phyloP scores from a whole-genome alignment of 2,113 vertebrate genomes.

The Hemiscyllium ocellatum region DNA sequence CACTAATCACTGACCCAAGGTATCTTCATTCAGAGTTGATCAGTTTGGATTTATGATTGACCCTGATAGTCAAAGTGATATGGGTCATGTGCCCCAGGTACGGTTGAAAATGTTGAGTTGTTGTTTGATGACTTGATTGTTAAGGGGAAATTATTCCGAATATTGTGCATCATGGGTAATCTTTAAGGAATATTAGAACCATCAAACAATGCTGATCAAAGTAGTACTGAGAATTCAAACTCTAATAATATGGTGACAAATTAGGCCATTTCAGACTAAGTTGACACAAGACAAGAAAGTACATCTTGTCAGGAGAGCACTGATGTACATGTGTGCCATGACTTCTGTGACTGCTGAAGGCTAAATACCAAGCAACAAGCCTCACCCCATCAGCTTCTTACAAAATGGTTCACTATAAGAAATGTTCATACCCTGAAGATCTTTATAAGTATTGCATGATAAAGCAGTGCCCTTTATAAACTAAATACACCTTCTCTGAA shows the following conservation, averaged over 20 bases:
- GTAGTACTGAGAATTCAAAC: neutral
- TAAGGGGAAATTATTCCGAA: neutral
- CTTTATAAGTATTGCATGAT: neutral
- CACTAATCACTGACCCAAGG: no score
- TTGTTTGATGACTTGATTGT: neutral
- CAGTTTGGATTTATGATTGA: neutral
- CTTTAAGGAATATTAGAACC: neutral
- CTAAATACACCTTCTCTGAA: neutral
- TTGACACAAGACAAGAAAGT: neutral
- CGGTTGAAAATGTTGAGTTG: neutral
- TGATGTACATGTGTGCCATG: neutral
- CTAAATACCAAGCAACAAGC: constrained; percentile 17
- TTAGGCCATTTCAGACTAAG: neutral
- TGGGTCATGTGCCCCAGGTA: neutral
- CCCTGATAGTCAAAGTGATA: neutral
- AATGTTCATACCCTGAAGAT: neutral
- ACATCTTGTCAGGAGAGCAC: neutral
- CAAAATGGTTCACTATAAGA: neutral
- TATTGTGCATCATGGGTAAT: neutral
- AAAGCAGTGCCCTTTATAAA: neutral
- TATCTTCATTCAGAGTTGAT: neutral
- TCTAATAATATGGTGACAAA: neutral
- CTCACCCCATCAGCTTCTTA: neutral
- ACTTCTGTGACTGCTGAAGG: neutral
- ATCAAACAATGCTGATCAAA: neutral